Evolutionary conservation across 2,797 vertebrate genomes (phyloP).

Genomic region (Nannoperca obscura): DNA sequence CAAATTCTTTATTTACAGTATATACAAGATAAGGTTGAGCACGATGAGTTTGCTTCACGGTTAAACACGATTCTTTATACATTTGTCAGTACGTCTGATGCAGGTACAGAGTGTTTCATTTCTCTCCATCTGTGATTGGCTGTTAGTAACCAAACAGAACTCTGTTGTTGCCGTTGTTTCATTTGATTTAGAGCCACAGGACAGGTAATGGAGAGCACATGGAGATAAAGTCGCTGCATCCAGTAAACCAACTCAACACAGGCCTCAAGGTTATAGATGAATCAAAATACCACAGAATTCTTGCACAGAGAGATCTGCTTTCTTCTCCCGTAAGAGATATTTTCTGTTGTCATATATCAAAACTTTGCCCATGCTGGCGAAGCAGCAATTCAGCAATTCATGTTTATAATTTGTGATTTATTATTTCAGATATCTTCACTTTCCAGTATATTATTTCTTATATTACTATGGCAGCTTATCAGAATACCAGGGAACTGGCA

Average conservation of each 20-base stretch:
- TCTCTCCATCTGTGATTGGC: constrained; percentile 19
- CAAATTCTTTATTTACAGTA: constrained; percentile 8
- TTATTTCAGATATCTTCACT: constrained; percentile 33
- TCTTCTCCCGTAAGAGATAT: constrained; percentile 9
- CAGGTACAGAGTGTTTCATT: constrained; percentile 41
- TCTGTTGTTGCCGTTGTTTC: constrained; percentile 51
- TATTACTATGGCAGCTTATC: constrained; percentile 24
- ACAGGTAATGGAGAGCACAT: constrained; percentile 78
- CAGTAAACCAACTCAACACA: constrained; percentile 31
- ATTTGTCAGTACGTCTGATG: background rate
- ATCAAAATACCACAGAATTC: constrained; percentile 24
- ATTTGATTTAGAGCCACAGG: constrained; percentile 67
- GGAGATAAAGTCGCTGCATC: constrained; percentile 42
- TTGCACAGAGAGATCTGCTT: constrained; percentile 15
- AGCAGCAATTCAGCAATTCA: constrained; percentile 11
- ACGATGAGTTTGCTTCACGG: background rate
- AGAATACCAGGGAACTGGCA: constrained; percentile 57
- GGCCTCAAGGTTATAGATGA: constrained; percentile 2
- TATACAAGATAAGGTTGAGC: background rate
- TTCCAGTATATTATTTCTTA: constrained; percentile 22
- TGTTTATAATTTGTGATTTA: constrained; percentile 28
- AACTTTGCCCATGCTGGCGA: constrained; percentile 2
- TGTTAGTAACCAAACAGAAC: constrained; percentile 40
- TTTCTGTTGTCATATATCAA: constrained; percentile 26
- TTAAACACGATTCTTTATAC: background rate